These are phyloP conservation scores for Coleophora deauratella DNA, from an alignment of 2,888 invertebrate species.

Conservation along the genomic window DNA sequence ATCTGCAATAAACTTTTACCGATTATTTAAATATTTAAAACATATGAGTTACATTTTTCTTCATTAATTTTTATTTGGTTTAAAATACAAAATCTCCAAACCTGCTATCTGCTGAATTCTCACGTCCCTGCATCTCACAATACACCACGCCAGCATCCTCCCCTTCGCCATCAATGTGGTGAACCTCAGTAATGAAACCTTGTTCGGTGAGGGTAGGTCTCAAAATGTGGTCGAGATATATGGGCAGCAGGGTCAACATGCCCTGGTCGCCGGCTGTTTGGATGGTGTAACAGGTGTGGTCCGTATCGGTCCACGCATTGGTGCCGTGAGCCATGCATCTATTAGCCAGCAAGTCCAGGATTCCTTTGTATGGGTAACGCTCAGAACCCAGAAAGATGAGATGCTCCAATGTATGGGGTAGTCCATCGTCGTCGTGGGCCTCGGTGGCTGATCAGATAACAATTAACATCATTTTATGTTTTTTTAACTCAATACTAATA, in stretches of 20 bases:
- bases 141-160: constrained; percentile 96
- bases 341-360: constrained; percentile 91
- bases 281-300: constrained; percentile 93
- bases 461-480: too few species aligned
- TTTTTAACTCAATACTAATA: too few species aligned
- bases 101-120: constrained; percentile 85
- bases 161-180: constrained; percentile 91
- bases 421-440: constrained; percentile 92
- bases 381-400: constrained; percentile 93
- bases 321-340: constrained; percentile 93
- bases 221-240: constrained; percentile 92
- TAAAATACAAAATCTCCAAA: constrained; percentile 14
- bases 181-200: constrained; percentile 91
- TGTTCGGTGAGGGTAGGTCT: constrained; percentile 87
- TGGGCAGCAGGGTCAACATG: constrained; percentile 89
- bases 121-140: constrained; percentile 93
- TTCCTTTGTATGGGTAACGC: constrained; percentile 91
- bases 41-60: too few species aligned
- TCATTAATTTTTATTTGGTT: too few species aligned
- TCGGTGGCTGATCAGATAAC: constrained; percentile 81
- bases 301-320: constrained; percentile 90
- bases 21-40: too few species aligned
- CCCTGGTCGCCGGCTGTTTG: constrained; percentile 88
- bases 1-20: too few species aligned
- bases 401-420: constrained; percentile 95